Percentiles rank a stretch among this genome's conserved stretches.
phyloP scores from a whole-genome alignment of 2,888 invertebrate genomes.

The Limenitis arthemis region DNA sequence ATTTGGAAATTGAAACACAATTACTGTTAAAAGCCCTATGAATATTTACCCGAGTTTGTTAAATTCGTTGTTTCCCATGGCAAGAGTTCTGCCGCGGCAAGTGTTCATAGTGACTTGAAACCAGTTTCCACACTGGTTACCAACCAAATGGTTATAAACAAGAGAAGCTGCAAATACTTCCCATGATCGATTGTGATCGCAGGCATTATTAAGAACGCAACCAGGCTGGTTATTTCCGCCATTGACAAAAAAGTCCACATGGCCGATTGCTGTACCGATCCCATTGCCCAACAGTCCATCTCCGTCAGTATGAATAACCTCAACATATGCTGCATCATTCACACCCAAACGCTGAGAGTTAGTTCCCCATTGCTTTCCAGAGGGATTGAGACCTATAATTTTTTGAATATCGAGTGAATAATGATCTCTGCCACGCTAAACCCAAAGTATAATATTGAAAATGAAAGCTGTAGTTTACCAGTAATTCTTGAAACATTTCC shows the following conservation, averaged over 20 bases:
- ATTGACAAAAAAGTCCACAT: constrained; percentile 91
- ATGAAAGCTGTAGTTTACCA: constrained; percentile 31
- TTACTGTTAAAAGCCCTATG: neutral
- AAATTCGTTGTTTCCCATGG: constrained; percentile 36
- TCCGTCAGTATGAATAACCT: constrained; percentile 51
- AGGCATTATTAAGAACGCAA: constrained; percentile 35
- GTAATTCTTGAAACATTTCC: constrained; percentile 42
- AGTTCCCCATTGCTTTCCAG: constrained; percentile 35
- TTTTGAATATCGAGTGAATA: neutral
- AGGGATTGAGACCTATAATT: constrained; percentile 44
- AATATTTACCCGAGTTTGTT: constrained; percentile 34
- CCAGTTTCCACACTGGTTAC: constrained; percentile 32
- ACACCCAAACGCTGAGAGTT: constrained; percentile 30
- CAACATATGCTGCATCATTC: constrained; percentile 45
- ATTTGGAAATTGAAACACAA: neutral
- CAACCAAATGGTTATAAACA: constrained; percentile 28
- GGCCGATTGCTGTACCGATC: constrained; percentile 81
- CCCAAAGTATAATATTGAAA: neutral
- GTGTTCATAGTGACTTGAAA: constrained; percentile 33
- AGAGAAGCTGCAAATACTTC: constrained; percentile 41
- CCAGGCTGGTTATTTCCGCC: constrained; percentile 80
- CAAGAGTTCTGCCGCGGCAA: constrained; percentile 34
- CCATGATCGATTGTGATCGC: constrained; percentile 44
- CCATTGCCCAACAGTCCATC: constrained; percentile 58
- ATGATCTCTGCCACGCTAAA: neutral